Percentiles rank a stretch among this genome's conserved stretches.
Evolutionary conservation across 2,888 invertebrate species (phyloP).

Genomic region (Atrina japonica): DNA sequence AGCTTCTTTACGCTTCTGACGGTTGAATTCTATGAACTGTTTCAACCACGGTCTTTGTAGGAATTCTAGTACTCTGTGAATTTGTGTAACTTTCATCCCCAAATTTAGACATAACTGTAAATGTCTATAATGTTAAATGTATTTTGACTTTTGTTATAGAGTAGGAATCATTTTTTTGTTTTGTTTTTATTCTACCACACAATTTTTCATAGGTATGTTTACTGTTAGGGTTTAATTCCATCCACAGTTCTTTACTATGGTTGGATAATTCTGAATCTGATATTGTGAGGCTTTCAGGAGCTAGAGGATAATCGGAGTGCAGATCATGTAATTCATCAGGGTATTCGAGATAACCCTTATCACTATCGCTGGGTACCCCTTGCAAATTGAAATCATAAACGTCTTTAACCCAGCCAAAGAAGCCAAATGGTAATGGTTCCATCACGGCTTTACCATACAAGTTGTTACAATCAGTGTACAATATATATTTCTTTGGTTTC

Average conservation of each 20-base stretch:
- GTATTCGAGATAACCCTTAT: conserved; percentile 76
- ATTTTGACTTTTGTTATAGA: conserved; percentile 28
- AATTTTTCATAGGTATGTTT: background rate
- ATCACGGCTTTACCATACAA: conserved; percentile 52
- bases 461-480: conserved; percentile 42
- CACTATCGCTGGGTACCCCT: background rate
- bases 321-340: conserved; percentile 75
- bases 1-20: conserved; percentile 17
- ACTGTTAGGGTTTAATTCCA: conserved; percentile 32
- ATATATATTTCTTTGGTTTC: too few relatives aligned
- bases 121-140: conserved; percentile 29
- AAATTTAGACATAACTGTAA: conserved; percentile 25
- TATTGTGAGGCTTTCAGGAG: conserved; percentile 54
- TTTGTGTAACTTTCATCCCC: conserved; percentile 31
- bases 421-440: conserved; percentile 60
- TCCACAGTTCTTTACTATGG: conserved; percentile 8
- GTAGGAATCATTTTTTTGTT: conserved; percentile 40
- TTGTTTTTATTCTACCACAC: too few relatives aligned
- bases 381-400: conserved; percentile 19
- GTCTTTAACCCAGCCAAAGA: conserved; percentile 51
- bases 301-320: conserved; percentile 73
- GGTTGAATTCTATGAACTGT: conserved; percentile 30
- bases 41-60: conserved; percentile 26
- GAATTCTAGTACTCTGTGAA: conserved; percentile 28
- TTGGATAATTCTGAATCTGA: conserved; percentile 26